Conservation (phyloP, 2,113 vertebrate genomes). For the Carassius carassius region DNA sequence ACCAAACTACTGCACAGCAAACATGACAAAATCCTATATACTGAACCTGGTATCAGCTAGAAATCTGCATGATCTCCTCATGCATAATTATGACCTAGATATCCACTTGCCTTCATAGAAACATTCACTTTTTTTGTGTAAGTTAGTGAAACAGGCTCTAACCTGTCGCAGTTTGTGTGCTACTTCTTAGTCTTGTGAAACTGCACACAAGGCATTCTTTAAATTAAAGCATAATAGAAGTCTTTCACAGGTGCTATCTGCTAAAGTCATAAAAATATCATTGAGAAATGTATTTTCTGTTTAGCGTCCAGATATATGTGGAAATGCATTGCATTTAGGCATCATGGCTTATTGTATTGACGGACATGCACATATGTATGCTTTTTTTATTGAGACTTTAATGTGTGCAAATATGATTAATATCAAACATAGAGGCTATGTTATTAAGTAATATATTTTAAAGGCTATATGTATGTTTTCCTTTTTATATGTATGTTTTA, state of each 20-base stretch:
- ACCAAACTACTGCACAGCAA: too few relatives aligned
- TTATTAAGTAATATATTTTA: not conserved
- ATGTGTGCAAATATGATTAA: not conserved
- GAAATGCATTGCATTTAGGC: not conserved
- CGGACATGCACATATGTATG: conserved; percentile 8
- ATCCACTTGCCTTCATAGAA: not conserved
- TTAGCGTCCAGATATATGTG: not conserved
- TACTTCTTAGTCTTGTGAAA: conserved; percentile 33
- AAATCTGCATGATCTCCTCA: not conserved
- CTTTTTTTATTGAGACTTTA: not conserved
- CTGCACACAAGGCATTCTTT: conserved; percentile 58
- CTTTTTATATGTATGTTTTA: too few relatives aligned
- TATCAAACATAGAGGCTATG: not conserved
- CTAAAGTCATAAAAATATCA: conserved; percentile 66
- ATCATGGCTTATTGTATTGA: not conserved
- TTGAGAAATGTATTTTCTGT: conserved; percentile 63
- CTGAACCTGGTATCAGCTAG: not conserved
- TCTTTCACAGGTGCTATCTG: conserved; percentile 69
- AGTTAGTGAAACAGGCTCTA: conserved; percentile 1
- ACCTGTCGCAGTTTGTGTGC: conserved; percentile 9
- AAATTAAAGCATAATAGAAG: conserved; percentile 64
- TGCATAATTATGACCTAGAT: not conserved
- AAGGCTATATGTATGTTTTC: not conserved
- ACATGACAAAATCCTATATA: not conserved
- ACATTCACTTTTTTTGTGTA: not conserved